Base-by-base conservation (phyloP, 2,797 vertebrate species). In the Anabas testudineus region DNA sequence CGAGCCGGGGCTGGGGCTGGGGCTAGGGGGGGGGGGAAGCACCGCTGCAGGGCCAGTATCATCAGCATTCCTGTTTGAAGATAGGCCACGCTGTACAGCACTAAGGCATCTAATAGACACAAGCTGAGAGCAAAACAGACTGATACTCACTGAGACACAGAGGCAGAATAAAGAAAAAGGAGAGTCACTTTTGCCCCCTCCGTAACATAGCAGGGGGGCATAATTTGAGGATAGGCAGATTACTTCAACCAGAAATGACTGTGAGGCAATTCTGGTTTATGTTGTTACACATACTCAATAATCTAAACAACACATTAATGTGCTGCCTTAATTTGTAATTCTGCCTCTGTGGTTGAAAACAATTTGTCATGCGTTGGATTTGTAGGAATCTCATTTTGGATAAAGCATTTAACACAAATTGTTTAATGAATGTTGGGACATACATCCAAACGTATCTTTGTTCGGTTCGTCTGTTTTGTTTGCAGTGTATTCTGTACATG, bases 51-150 rank as follows among this genome's bases (percentile, higher is more conserved):
- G 91, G 84, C 86, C 80, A 85, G 72, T 84, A 87, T 87, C 89
- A 93, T 88, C 90, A 92, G 87, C 71, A 80, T 85, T 88, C 91
- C 89, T 83, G 87, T 92, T 92, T 92, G 90, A 93, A 92, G 93
- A 94, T 92, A 92, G 91, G 87, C 90, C 82, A 81, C 58, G 71
- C 82, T 81, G 88, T 84, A 82, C 80, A 81, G 85, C 88, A 91
- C 91, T 93, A 91, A 86, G 83, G 86, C 84, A 86, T 90, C 87
- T 89, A 90, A 90, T 84, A 86, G 82, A 71, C 66, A 66, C 80
- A 80, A 68, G 81, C 88, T 87, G 67, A 84, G 75, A 81, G 83
- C 75, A 63, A 87, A 82, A 70, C 62, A 81, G 51, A 49, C 62
- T 63, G 74, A 83, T 68, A 84, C 62, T 83, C 71, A 54, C 41